Percentiles rank a stretch among this genome's conserved stretches.
Evolutionary conservation across 1,140 invertebrate species (phyloP).

Genomic region (Macrobrachium rosenbergii): DNA sequence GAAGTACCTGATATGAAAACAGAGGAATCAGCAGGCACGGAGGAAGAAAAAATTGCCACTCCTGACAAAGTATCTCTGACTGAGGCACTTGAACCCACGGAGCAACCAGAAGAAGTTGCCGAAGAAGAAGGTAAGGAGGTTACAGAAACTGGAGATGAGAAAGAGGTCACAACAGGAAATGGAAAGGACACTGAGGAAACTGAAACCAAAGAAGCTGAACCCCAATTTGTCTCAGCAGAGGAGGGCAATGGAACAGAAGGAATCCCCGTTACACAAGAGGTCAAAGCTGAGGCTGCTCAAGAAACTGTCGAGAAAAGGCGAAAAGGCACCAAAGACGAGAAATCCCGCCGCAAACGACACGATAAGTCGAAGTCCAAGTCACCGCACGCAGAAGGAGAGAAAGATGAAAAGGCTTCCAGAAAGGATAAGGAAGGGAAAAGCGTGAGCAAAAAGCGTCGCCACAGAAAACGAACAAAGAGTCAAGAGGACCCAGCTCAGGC

Average conservation of each 20-base stretch:
- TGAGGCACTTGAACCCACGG: not conserved
- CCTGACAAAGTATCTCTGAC: not conserved
- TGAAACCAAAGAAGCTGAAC: too few species aligned
- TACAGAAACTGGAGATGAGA: not conserved
- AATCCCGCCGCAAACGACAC: not conserved
- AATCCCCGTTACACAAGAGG: too few species aligned
- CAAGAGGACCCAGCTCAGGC: not conserved
- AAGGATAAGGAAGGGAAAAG: conserved; percentile 14
- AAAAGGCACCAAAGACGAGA: not conserved
- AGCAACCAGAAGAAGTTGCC: not conserved
- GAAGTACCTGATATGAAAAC: not conserved
- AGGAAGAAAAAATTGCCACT: not conserved
- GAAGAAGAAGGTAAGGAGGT: not conserved
- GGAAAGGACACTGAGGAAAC: too few species aligned
- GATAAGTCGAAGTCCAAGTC: too few species aligned
- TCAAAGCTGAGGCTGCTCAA: too few species aligned
- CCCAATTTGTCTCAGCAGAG: too few species aligned
- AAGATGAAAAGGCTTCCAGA: too few species aligned
- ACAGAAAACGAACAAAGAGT: not conserved
- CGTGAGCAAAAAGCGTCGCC: not conserved
- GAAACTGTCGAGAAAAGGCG: not conserved
- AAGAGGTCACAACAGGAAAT: too few species aligned
- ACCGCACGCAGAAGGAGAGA: not conserved
- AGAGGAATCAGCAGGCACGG: not conserved
- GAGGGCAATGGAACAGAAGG: too few species aligned